phyloP scores from a whole-genome alignment of 1,140 invertebrate genomes.

The Lepidurus packardi region DNA sequence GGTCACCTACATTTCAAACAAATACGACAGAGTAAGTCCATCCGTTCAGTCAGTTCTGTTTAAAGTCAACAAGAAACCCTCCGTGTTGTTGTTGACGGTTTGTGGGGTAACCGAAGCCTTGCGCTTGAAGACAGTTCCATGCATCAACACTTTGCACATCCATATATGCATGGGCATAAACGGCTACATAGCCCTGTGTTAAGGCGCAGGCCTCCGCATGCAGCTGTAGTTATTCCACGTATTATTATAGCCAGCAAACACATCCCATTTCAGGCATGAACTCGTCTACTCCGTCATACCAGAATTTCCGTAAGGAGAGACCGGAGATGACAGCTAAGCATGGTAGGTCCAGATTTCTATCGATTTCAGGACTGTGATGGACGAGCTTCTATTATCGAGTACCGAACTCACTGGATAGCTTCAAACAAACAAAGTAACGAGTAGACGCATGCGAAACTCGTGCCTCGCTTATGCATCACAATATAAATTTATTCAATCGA shows the following conservation, averaged over 20 bases:
- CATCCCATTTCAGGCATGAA: not conserved
- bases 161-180: not conserved
- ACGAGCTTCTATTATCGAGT: slow-evolving; percentile 5
- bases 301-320: slow-evolving; percentile 15
- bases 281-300: not conserved
- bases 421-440: not conserved
- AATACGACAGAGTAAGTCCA: not conserved
- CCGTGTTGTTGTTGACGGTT: not conserved
- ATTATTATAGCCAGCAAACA: not conserved
- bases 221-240: not conserved
- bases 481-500: not conserved
- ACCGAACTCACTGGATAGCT: not conserved
- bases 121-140: not conserved
- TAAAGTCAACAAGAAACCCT: not conserved
- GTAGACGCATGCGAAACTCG: too few relatives aligned
- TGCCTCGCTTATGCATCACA: too few relatives aligned
- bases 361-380: slow-evolving; percentile 13
- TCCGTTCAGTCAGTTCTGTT: not conserved
- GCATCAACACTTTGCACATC: not conserved
- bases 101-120: not conserved
- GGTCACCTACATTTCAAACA: not conserved
- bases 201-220: not conserved
- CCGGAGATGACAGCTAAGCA: slow-evolving; percentile 1
- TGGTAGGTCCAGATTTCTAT: slow-evolving; percentile 9
- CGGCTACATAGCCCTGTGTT: not conserved